A percentile compares a stretch with the other conserved stretches of the same genome.
Evolutionary conservation across 1,140 invertebrate species (phyloP).

Genomic region (Polypedilum vanderplanki): DNA sequence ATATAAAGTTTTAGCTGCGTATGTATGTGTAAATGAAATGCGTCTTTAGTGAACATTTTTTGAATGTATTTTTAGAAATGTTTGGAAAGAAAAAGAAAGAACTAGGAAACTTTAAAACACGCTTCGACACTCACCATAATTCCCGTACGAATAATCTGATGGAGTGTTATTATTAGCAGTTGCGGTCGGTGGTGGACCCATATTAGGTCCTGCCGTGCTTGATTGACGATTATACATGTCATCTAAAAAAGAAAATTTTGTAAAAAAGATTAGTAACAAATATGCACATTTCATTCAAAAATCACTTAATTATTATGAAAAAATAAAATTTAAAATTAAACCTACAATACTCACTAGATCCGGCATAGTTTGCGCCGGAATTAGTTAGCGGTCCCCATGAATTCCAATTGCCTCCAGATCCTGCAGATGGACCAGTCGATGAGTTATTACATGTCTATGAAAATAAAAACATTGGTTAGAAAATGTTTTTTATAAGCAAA

Average conservation of each 20-base stretch:
- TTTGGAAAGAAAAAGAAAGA: background rate
- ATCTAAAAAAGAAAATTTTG: background rate
- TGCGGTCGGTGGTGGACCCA: conserved; percentile 41
- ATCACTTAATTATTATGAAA: background rate
- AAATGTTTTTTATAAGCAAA: background rate
- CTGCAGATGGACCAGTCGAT: conserved; percentile 42
- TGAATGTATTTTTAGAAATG: background rate
- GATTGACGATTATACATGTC: conserved; percentile 44
- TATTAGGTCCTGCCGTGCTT: conserved; percentile 39
- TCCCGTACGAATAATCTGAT: conserved; percentile 44
- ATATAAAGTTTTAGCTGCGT: background rate
- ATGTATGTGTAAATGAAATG: background rate
- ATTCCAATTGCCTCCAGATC: conserved; percentile 41
- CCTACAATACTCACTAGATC: conserved; percentile 36
- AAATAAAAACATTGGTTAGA: conserved; percentile 18
- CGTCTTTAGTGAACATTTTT: background rate
- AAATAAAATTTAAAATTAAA: conserved; percentile 33
- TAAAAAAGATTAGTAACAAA: background rate
- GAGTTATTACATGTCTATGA: conserved; percentile 45
- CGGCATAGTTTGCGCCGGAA: conserved; percentile 40
- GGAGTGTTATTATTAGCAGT: conserved; percentile 38
- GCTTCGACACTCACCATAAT: conserved; percentile 40
- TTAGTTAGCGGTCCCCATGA: conserved; percentile 42
- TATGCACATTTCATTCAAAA: too few relatives aligned
- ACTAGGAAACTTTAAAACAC: conserved; percentile 42